Evolutionary conservation across 2,113 vertebrate species (phyloP).

Genomic region (Rhea pennata): DNA sequence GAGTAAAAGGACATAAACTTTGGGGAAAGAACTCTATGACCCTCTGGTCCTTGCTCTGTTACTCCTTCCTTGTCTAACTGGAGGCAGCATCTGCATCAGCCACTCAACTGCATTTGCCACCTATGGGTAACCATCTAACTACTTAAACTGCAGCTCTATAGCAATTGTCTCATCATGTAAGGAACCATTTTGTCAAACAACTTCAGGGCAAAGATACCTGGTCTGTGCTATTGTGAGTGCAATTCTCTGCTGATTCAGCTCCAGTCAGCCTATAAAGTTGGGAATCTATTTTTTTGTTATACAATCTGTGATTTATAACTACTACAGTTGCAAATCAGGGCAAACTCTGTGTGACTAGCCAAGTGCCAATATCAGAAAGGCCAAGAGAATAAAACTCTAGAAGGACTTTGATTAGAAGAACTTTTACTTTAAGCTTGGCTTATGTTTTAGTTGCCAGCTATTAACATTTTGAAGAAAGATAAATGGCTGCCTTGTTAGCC

Average conservation of each 20-base stretch:
- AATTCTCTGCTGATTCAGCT: background rate
- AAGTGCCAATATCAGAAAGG: background rate
- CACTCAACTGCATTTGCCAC: background rate
- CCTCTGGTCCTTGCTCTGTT: background rate
- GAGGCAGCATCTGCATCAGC: background rate
- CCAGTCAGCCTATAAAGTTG: background rate
- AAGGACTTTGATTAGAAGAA: constrained; percentile 4
- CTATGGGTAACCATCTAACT: background rate
- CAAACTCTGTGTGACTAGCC: background rate
- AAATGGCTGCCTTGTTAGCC: too few species aligned
- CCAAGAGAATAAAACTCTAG: background rate
- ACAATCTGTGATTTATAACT: background rate
- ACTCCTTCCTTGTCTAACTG: background rate
- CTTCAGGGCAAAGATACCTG: background rate
- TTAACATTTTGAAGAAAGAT: constrained; percentile 10
- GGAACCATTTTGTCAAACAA: background rate
- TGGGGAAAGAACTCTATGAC: background rate
- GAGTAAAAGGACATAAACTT: background rate
- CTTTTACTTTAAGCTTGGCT: background rate
- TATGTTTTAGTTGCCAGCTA: background rate
- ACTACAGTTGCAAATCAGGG: background rate
- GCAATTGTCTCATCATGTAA: background rate
- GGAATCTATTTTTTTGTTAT: background rate
- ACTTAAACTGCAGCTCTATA: background rate
- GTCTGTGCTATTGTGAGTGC: background rate